Evolutionary conservation across 2,113 vertebrate genomes (phyloP), one percentile per base, ranked within the genome.

Genomic region (Cygnus buccinator): DNA sequence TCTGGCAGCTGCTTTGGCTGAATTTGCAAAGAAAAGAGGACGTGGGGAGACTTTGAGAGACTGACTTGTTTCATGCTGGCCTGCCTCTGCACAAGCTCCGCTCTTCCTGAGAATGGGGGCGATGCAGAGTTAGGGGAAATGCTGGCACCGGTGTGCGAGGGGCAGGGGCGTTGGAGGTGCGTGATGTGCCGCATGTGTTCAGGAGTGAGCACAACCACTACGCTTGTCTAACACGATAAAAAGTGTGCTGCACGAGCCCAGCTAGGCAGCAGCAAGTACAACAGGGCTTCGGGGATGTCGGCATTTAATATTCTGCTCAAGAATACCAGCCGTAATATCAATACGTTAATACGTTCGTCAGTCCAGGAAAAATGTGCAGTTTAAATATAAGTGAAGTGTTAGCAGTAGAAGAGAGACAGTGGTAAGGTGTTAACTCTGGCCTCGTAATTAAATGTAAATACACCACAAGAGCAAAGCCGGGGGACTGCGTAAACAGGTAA

Each of bases 151-250:
- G 22, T 4, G 1, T 65, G 33, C 31, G 81, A 87, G 9, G 4
- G 31, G 9, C 26, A 35, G 61, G 91, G 84, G 62, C 13, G 7
- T 52, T 12, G 7, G 23, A 46, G 52, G 13, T 13, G 41, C 3
- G 2, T 1, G 5, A 17, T 7, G 2, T 0, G 0, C 7, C 3
- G n/a, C 10, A 18, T 37, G 11, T 16, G 0, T 37, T 26, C 19
- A 3, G 37, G 37, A 59, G 6, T 3, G 1, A 39, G 28, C 23
- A 31, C 28, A 46, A 41, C 35, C 0, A 1, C 19, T 57, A 29
- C 6, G 0, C 43, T 71, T 54, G 4, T 1, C 12, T 23, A n/a
- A 66, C 44, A 19, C 50, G 35, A 12, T 9, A 13, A 31, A 50
- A 59, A 18, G 16, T 7, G 6, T 13, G 26, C 13, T 62, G 8